A percentile compares a stretch with the other conserved stretches of the same genome.
Conservation (phyloP, 2,113 vertebrate genomes). For the Corydoras sp. region DNA sequence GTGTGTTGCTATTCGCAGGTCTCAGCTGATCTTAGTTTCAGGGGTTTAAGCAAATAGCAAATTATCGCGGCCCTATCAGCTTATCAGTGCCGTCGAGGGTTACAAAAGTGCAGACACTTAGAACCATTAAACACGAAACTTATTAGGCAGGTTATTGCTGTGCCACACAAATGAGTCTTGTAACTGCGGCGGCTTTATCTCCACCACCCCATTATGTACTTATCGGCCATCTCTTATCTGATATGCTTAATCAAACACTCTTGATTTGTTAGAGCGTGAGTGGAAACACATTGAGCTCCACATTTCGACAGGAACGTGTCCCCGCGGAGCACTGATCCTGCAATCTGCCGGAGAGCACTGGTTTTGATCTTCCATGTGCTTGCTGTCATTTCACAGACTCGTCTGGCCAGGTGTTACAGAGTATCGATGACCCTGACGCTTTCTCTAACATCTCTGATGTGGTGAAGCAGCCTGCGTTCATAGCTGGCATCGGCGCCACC, state of each 20-base stretch:
- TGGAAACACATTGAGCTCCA: background rate
- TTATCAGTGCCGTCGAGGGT: slow-evolving; percentile 1
- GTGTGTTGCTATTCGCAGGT: background rate
- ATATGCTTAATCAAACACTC: background rate
- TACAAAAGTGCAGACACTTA: background rate
- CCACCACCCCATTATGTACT: background rate
- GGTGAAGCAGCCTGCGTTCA: slow-evolving; percentile 94
- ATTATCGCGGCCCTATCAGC: slow-evolving; percentile 7
- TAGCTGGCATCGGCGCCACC: slow-evolving; percentile 91
- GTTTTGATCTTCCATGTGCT: background rate
- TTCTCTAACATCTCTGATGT: slow-evolving; percentile 95
- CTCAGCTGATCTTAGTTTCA: background rate
- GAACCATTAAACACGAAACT: background rate
- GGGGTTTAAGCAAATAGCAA: background rate
- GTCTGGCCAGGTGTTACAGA: slow-evolving; percentile 77
- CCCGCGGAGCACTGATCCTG: background rate
- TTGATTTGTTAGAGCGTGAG: background rate
- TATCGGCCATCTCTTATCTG: slow-evolving; percentile 4
- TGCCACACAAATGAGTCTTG: slow-evolving; percentile 2
- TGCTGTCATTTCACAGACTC: slow-evolving; percentile 67
- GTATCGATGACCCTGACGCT: slow-evolving; percentile 68
- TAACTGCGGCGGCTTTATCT: background rate
- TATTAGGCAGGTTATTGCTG: background rate
- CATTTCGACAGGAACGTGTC: background rate
- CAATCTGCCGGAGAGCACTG: background rate